phyloP scores from a whole-genome alignment of 1,140 invertebrate genomes.

The Drosophila subobscura region DNA sequence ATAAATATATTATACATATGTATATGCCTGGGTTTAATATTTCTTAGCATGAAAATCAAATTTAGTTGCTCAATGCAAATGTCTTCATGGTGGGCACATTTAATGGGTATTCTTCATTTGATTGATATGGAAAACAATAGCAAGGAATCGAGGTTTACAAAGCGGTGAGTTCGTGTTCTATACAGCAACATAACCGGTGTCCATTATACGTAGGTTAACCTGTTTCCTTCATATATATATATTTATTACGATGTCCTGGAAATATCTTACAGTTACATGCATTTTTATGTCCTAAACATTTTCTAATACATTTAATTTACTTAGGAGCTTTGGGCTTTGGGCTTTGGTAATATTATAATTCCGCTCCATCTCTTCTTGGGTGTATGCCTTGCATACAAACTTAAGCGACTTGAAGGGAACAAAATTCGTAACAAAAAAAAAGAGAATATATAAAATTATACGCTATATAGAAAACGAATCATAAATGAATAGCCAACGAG shows the following conservation, averaged over 20 bases:
- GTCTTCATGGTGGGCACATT: conserved; percentile 37
- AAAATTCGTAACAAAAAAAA: background rate
- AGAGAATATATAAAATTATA: conserved; percentile 10
- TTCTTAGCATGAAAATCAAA: conserved; percentile 3
- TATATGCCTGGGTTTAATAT: conserved; percentile 16
- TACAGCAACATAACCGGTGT: conserved; percentile 51
- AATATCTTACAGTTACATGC: conserved; percentile 72
- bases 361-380: background rate
- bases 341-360: conserved; percentile 17
- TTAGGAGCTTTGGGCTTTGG: conserved; percentile 26
- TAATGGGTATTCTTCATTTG: conserved; percentile 13
- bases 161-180: conserved; percentile 27
- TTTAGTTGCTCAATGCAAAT: background rate
- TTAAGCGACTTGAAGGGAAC: conserved; percentile 2
- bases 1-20: conserved; percentile 51
- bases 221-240: conserved; percentile 23
- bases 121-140: conserved; percentile 39
- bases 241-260: conserved; percentile 30
- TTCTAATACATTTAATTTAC: conserved; percentile 79
- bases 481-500: conserved; percentile 19
- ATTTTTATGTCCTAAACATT: conserved; percentile 71
- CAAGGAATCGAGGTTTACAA: conserved; percentile 18
- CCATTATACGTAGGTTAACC: conserved; percentile 10
- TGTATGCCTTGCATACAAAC: conserved; percentile 4
- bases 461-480: conserved; percentile 3